Evolutionary conservation across 2,888 invertebrate genomes (phyloP).

Genomic region (Polyommatus iphigenia): DNA sequence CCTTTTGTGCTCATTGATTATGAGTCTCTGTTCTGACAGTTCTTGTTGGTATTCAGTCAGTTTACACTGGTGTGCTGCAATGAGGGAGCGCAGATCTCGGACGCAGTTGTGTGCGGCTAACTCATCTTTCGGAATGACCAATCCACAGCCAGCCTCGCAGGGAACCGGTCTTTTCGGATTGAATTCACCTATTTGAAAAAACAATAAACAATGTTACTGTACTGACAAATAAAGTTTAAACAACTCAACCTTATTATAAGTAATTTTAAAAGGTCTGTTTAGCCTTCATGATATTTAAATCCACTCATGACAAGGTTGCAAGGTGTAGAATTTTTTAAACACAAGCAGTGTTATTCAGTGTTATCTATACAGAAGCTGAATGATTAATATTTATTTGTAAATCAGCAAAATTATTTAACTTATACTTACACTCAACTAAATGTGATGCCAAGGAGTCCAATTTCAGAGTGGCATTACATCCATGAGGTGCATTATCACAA

Average conservation of each 20-base stretch:
- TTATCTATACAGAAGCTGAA: not conserved
- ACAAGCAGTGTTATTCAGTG: not conserved
- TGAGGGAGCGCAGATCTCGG: conserved; percentile 89
- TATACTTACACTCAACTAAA: conserved; percentile 92
- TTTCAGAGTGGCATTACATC: conserved; percentile 92
- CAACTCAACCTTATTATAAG: not conserved
- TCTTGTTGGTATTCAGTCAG: conserved; percentile 93
- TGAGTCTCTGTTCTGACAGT: conserved; percentile 90
- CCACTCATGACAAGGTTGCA: not conserved
- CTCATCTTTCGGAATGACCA: conserved; percentile 97
- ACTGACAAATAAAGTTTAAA: not conserved
- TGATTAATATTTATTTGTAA: not conserved
- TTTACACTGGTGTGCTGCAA: conserved; percentile 92
- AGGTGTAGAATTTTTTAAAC: not conserved
- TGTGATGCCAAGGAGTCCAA: conserved; percentile 92
- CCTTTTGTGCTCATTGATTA: conserved; percentile 93
- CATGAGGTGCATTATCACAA: conserved; percentile 94
- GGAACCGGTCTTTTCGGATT: conserved; percentile 96
- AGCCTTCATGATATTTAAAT: conserved; percentile 14
- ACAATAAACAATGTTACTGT: not conserved
- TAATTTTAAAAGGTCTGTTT: not conserved
- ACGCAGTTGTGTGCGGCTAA: conserved; percentile 97
- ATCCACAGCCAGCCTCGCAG: conserved; percentile 96
- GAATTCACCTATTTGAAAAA: conserved; percentile 62
- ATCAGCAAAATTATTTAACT: conserved; percentile 10